Evolutionary conservation across 2,113 vertebrate genomes (phyloP).

Genomic region (Emydura subglobosa): DNA sequence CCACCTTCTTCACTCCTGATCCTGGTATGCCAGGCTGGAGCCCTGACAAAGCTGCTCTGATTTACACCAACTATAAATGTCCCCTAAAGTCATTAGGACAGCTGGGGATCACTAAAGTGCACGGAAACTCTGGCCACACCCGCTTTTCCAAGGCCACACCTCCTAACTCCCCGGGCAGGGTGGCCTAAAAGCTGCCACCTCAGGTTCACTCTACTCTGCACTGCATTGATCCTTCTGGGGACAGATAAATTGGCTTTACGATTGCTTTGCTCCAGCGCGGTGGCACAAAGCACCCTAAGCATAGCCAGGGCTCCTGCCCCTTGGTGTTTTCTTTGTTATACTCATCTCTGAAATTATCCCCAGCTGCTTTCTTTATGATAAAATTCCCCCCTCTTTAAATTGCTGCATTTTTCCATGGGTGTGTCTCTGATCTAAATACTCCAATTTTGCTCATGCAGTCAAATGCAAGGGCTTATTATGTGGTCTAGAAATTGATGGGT

Average conservation of each 20-base stretch:
- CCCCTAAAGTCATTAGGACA: not conserved
- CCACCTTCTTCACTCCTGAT: rapidly evolving
- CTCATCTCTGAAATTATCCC: rapidly evolving
- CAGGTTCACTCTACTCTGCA: not conserved
- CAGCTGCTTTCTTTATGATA: not conserved
- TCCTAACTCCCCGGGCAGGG: not conserved
- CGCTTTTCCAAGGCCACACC: not conserved
- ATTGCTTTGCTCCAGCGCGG: not conserved
- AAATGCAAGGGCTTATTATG: conserved; percentile 85
- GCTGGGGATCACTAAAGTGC: not conserved
- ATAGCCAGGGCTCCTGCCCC: no score
- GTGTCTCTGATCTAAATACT: conserved; percentile 78
- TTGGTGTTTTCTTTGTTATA: not conserved
- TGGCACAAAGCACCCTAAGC: rapidly evolving
- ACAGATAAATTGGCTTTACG: not conserved
- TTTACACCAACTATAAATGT: not conserved
- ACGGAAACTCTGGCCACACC: not conserved
- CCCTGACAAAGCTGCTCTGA: not conserved
- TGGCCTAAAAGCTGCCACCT: not conserved
- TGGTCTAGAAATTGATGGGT: conserved; percentile 85
- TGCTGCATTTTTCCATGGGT: conserved; percentile 48
- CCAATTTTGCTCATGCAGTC: conserved; percentile 81
- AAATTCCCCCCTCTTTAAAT: not conserved
- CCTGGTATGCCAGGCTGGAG: rapidly evolving
- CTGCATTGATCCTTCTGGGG: not conserved